A percentile compares a stretch with the other conserved stretches of the same genome.
Evolutionary conservation across 2,113 vertebrate genomes (phyloP).

Genomic region (Spea bombifrons): DNA sequence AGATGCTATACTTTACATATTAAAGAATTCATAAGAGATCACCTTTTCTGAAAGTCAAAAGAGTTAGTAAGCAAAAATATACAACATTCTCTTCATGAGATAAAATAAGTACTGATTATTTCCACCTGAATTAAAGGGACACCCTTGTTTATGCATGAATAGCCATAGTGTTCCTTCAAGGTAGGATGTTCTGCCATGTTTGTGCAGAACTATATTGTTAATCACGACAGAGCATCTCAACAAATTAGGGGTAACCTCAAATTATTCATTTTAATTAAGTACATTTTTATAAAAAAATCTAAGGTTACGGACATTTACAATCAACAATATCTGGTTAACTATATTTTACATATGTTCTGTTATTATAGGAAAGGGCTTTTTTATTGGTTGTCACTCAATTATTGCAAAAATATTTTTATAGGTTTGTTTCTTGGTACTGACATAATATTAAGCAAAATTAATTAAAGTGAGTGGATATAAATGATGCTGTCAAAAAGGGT

Average conservation of each 20-base stretch:
- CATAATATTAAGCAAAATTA: background rate
- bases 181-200: no score
- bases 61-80: slow-evolving; percentile 52
- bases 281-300: no score
- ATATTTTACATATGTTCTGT: background rate
- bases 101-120: slow-evolving; percentile 39
- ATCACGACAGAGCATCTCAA: no score
- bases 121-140: background rate
- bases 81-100: slow-evolving; percentile 70
- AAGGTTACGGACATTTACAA: no score
- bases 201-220: no score
- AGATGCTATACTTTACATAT: slow-evolving; percentile 77
- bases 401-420: background rate
- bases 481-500: background rate
- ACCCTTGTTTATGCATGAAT: background rate
- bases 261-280: no score
- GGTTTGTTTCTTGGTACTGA: background rate
- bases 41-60: slow-evolving; percentile 79
- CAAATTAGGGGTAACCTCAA: no score
- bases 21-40: slow-evolving; percentile 76
- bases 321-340: background rate
- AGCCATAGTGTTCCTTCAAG: background rate
- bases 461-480: background rate
- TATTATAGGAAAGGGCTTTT: background rate
- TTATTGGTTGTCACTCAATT: background rate